Evolutionary conservation across 2,797 vertebrate species (phyloP).

Genomic region (Sylvilagus floridanus): DNA sequence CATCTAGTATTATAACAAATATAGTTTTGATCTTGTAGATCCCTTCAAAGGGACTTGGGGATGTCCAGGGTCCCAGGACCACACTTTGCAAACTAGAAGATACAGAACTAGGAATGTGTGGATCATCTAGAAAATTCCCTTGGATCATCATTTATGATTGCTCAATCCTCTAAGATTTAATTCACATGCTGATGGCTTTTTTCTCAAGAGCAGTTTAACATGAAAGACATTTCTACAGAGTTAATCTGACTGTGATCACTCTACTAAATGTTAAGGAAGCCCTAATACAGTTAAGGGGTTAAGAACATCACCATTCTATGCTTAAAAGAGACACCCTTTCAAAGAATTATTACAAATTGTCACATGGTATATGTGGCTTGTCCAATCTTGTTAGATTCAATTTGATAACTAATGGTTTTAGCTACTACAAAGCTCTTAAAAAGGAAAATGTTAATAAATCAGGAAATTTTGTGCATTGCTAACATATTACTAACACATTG

Average conservation of each 20-base stretch:
- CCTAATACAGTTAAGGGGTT: neutral
- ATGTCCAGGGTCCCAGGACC: neutral
- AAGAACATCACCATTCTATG: constrained; percentile 48
- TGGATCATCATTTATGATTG: constrained; percentile 33
- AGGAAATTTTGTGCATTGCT: neutral
- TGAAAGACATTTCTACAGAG: constrained; percentile 33
- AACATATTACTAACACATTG: neutral
- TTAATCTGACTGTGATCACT: neutral
- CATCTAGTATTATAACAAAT: neutral
- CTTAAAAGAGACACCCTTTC: constrained; percentile 2
- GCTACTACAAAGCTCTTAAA: neutral
- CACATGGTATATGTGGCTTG: neutral
- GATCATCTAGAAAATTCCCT: constrained; percentile 12
- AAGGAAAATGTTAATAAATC: constrained; percentile 25
- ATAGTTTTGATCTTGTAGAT: neutral
- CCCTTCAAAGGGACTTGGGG: neutral
- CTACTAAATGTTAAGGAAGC: neutral
- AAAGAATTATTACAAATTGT: neutral
- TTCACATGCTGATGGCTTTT: constrained; percentile 32
- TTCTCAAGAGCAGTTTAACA: constrained; percentile 40
- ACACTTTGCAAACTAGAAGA: neutral
- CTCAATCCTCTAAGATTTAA: constrained; percentile 44
- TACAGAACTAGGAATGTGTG: neutral
- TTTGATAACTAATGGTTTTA: constrained; percentile 51
- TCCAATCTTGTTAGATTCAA: constrained; percentile 47